A percentile compares a stretch with the other conserved stretches of the same genome.
phyloP scores from a whole-genome alignment of 2,113 vertebrate species.

The Halichoerus grypus region DNA sequence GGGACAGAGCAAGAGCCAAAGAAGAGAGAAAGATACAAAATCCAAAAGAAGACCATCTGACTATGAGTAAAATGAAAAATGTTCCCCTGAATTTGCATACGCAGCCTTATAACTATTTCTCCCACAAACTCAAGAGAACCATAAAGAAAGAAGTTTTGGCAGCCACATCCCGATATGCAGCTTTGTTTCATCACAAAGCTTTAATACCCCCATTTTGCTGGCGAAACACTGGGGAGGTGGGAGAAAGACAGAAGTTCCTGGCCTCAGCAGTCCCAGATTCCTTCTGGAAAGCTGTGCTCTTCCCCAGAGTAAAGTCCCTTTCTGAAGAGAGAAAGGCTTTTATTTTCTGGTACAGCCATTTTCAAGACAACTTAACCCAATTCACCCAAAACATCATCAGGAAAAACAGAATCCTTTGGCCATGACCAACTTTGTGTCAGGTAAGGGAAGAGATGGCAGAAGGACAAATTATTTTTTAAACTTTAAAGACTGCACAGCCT shows the following conservation, averaged over 20 bases:
- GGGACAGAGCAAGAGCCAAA: not conserved
- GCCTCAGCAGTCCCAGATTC: not conserved
- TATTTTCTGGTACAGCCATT: not conserved
- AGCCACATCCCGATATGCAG: not conserved
- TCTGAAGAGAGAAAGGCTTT: not conserved
- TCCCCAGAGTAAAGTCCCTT: not conserved
- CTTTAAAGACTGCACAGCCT: not conserved
- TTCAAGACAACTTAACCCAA: conserved; percentile 17
- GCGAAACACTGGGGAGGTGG: not conserved
- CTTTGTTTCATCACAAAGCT: conserved; percentile 48
- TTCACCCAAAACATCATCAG: not conserved
- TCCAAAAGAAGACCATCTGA: not conserved
- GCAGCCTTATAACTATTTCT: not conserved
- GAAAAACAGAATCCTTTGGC: not conserved
- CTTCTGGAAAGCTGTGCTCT: not conserved
- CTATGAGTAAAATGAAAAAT: conserved; percentile 17
- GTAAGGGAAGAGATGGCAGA: not conserved
- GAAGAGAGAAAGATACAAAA: not conserved
- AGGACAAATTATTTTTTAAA: not conserved
- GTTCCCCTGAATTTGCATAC: not conserved
- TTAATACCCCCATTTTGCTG: not conserved
- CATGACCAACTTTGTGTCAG: not conserved
- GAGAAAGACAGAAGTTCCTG: not conserved
- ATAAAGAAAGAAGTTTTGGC: conserved; percentile 61
- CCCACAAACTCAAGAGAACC: conserved; percentile 10